Base-by-base conservation (phyloP, 2,797 vertebrate species). In the Chaunax sp. region DNA sequence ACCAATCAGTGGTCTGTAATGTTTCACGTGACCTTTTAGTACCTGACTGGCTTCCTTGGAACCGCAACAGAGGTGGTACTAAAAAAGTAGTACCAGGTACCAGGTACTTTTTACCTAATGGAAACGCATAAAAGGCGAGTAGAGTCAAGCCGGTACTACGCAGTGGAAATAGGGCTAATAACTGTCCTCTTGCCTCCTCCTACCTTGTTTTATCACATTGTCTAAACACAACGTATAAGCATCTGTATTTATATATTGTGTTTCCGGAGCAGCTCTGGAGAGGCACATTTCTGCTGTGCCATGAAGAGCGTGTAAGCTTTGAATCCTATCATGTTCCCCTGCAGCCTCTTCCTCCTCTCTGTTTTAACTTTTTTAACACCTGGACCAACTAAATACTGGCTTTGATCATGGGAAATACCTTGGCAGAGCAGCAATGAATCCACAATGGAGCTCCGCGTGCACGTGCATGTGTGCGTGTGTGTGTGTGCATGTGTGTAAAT, bases 381-480 rank as follows among this genome's bases (percentile, higher is more conserved):
- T 90, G 89, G 89, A 87, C 85, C 78, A 89, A 91, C 87, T 90
- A 91, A 92, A 89, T 82, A 85, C 79, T 69, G 75, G 68, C 89
- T 91, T 92, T 92, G 90, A 91, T 92, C 86, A 80, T 56, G 71
- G 86, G 82, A 89, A 92, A 91, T 90, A 85, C 87, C 84, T 90
- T 77, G 83, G 84, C 84, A 81, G 78, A 72, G 71, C 73, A 63
- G 80, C 81, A 72, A 57, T 72, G 81, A 86, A 87, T 77, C 86
- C 86, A 84, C 81, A 74, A 75, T 60, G 69, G 75, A 77, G 65
- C 78, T 19, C 23, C 12, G 19, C 56, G 55, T 72, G 67, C 68
- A 50, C 72, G 16, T 59, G 63, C 55, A 26, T 58, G 59, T 54
- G 46, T 51, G 50, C 54, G n/a, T 59, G 66, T 28, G 53, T 44